phyloP scores from a whole-genome alignment of 2,113 vertebrate species.

The Motacilla alba region DNA sequence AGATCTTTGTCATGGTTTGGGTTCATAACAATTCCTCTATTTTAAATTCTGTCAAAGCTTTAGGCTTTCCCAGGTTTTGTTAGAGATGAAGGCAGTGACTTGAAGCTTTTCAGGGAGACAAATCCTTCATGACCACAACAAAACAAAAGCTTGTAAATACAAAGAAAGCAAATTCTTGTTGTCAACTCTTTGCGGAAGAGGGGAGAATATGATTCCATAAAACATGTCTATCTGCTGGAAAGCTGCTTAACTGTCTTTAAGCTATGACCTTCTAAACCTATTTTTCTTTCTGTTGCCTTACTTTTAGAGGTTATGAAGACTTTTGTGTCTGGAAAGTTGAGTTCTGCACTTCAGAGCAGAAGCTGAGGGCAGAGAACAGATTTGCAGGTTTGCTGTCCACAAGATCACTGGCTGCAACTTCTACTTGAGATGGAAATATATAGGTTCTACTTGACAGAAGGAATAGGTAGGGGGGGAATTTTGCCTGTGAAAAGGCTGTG shows the following conservation, averaged over 20 bases:
- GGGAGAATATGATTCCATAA: background rate
- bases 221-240: background rate
- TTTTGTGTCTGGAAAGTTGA: background rate
- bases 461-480: background rate
- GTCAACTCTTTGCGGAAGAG: background rate
- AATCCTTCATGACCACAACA: background rate
- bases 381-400: background rate
- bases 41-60: background rate
- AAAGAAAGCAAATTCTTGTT: background rate
- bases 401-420: background rate
- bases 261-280: background rate
- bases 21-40: accelerated
- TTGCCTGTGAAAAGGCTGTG: background rate
- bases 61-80: background rate
- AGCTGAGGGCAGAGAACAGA: background rate
- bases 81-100: background rate
- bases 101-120: background rate
- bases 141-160: background rate
- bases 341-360: background rate
- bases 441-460: background rate
- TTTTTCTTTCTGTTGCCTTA: background rate
- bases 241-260: background rate
- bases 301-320: background rate
- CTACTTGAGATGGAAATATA: background rate
- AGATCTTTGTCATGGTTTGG: background rate